These are phyloP conservation scores for Brachirus orientalis DNA, from an alignment of 2,113 vertebrate species.

Conservation along the genomic window DNA sequence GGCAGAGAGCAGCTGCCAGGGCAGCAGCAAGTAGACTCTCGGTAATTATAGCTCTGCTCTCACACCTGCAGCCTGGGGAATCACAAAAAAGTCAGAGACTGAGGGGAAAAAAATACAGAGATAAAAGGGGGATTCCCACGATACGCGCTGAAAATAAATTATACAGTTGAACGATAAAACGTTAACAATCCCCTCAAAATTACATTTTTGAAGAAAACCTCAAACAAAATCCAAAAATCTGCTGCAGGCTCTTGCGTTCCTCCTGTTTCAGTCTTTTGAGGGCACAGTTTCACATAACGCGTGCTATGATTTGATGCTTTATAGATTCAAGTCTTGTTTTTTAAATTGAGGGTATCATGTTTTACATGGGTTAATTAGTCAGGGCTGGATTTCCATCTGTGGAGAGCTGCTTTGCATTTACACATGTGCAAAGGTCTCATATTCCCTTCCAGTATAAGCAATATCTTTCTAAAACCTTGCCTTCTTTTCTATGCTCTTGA, in stretches of 20 bases:
- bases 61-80: conserved; percentile 17
- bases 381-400: no score
- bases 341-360: no score
- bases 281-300: neutral
- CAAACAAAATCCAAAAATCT: no score
- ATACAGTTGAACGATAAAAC: neutral
- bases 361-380: no score
- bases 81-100: neutral
- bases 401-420: no score
- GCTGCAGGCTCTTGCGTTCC: neutral
- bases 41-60: conserved; percentile 28
- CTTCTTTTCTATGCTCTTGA: no score
- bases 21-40: neutral
- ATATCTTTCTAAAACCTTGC: no score
- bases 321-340: neutral
- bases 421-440: no score
- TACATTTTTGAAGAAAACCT: neutral
- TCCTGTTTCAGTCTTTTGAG: neutral
- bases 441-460: no score
- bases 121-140: neutral
- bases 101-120: neutral
- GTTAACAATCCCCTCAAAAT: conserved; percentile 3
- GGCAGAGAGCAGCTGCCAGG: conserved; percentile 28
- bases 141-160: neutral
- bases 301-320: neutral